These are phyloP conservation scores for Pelmatolapia mariae DNA, from an alignment of 2,113 vertebrate genomes.

Conservation along the genomic window DNA sequence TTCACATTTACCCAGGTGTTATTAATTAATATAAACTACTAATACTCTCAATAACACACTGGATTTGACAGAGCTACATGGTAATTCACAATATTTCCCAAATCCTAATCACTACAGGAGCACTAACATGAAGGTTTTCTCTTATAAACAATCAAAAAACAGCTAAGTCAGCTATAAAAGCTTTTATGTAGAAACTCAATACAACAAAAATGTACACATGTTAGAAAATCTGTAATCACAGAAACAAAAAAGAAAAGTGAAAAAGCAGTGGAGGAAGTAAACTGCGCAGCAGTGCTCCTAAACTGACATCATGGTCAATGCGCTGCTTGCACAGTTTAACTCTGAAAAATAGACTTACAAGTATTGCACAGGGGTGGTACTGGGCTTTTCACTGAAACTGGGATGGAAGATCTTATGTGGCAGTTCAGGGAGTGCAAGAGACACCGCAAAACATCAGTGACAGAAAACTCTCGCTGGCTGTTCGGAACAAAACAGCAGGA, in stretches of 20 bases:
- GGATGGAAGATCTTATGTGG: neutral
- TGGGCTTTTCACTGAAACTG: neutral
- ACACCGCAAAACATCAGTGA: neutral
- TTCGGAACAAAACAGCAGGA: neutral
- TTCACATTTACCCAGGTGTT: neutral
- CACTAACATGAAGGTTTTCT: rapidly evolving
- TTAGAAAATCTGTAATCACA: neutral
- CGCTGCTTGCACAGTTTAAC: neutral
- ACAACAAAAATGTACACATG: neutral
- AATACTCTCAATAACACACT: neutral
- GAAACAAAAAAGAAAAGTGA: neutral
- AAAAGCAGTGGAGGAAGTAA: neutral
- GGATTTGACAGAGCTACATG: neutral
- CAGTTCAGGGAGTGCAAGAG: neutral
- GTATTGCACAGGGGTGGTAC: neutral
- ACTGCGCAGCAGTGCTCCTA: neutral
- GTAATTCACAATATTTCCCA: neutral
- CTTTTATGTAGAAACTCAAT: neutral
- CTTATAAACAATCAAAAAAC: neutral
- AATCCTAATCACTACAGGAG: neutral
- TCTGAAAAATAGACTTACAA: neutral
- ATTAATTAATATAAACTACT: neutral
- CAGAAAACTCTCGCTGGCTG: neutral
- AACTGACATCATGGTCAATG: rapidly evolving
- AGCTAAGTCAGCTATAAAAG: neutral